phyloP scores from a whole-genome alignment of 2,797 vertebrate genomes.

The Orestias chungarensis region DNA sequence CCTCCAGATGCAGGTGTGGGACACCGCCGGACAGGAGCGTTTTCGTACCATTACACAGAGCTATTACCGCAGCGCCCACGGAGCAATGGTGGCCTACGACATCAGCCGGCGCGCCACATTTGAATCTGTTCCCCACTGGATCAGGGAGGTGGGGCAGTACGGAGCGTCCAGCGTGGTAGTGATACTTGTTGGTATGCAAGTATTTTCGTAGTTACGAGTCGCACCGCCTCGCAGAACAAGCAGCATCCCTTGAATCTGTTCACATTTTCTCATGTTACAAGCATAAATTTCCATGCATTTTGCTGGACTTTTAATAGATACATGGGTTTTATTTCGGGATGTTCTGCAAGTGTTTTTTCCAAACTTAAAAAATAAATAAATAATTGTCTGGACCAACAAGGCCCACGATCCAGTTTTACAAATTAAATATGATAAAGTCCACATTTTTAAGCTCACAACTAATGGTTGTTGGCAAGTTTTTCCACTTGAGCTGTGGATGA shows the following conservation, averaged over 20 bases:
- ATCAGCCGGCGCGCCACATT: conserved; percentile 89
- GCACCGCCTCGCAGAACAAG: background rate
- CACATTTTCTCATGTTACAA: background rate
- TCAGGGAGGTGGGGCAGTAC: conserved; percentile 90
- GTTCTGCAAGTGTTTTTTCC: too few relatives aligned
- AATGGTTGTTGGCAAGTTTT: background rate
- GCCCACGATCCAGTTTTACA: background rate
- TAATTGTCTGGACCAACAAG: background rate
- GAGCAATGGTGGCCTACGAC: conserved; percentile 94
- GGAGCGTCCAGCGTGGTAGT: conserved; percentile 89
- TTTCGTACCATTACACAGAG: conserved; percentile 97
- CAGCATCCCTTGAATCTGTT: background rate
- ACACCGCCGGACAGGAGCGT: conserved; percentile 96
- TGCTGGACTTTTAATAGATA: background rate
- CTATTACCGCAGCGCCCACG: conserved; percentile 95
- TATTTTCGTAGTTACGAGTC: background rate
- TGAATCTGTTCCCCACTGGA: conserved; percentile 92
- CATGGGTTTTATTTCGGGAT: background rate
- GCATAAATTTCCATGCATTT: background rate
- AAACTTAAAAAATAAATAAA: background rate
- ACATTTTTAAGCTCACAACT: background rate
- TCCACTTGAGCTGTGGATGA: background rate
- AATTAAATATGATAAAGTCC: background rate
- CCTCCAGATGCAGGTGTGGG: conserved; percentile 95
- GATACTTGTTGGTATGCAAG: conserved; percentile 89